Percentiles rank a stretch among this genome's conserved stretches.
These are phyloP conservation scores for Calyptommatus sinebrachiatus DNA, from an alignment of 2,113 vertebrate genomes.

Conservation along the genomic window DNA sequence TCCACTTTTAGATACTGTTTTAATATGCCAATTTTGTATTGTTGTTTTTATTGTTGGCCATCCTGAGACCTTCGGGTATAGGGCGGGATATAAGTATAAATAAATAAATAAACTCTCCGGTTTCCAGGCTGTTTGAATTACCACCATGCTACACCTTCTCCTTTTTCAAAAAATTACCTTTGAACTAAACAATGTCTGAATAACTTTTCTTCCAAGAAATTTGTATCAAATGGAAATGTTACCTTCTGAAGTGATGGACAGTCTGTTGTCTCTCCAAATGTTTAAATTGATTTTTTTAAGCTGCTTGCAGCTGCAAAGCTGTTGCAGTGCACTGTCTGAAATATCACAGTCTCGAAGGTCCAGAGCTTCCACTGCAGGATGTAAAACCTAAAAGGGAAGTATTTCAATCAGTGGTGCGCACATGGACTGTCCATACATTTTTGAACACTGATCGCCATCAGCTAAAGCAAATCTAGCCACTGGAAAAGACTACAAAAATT, in stretches of 20 bases:
- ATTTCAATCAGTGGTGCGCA: neutral
- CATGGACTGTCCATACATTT: no score
- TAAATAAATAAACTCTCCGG: no score
- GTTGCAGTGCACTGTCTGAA: slow-evolving; percentile 76
- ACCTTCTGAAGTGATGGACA: slow-evolving; percentile 79
- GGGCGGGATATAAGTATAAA: no score
- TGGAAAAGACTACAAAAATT: no score
- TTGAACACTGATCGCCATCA: neutral
- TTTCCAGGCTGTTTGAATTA: no score
- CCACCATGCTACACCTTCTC: no score
- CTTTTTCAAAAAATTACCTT: neutral
- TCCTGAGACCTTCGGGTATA: no score
- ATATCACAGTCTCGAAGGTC: slow-evolving; percentile 79
- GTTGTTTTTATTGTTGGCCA: no score
- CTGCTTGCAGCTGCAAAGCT: slow-evolving; percentile 74
- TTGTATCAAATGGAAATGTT: slow-evolving; percentile 35
- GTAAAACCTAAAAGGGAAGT: slow-evolving; percentile 74
- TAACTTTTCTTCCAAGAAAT: neutral
- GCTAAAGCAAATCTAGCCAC: no score
- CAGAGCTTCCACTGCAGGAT: slow-evolving; percentile 76
- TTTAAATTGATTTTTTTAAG: slow-evolving; percentile 77
- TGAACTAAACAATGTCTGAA: neutral
- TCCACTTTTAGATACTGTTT: no score
- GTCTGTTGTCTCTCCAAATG: slow-evolving; percentile 68
- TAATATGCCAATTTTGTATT: no score